Evolutionary conservation across 2,888 invertebrate species (phyloP), one percentile per base, ranked within the genome.

Genomic region (Vesta saturnalis): DNA sequence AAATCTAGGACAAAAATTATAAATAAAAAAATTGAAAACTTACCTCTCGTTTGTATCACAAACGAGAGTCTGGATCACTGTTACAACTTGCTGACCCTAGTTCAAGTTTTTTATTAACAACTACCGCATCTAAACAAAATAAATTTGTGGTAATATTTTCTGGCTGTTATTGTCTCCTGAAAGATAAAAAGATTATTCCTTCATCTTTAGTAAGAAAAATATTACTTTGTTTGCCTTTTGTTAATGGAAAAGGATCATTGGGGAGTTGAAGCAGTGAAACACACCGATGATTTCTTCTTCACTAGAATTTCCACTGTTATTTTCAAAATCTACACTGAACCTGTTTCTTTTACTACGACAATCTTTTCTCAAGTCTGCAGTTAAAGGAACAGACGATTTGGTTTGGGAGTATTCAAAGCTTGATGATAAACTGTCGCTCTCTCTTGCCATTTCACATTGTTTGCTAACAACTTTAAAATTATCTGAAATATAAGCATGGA

Each of bases 171-270:
- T 47, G 14, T 14, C 16, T 47, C 47, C 47, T 47, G 16, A 47
- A 47, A 47, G 14, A 47, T 16, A 47, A 15, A 47, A 16, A n/a
- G 14, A 47, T 15, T 15, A 47, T 47, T 14, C 6, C 47, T 47
- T 47, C 47, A 16, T 47, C 14, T 16, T 47, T 47, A 47, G 16
- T 47, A 16, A 47, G 15, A 15, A 47, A 15, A 14, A 47, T 47
- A 47, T 47, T 14, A 47, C 47, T 14, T 47, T 47, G 15, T 47
- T 47, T 47, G n/a, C 43, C 43, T 43, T 43, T 43, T 43, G 47
- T 47, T 47, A 47, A 47, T 47, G 15, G 47, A 47, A 47, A 47
- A 15, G 15, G 47, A 47, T 47, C 16, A 47, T 47, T 47, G 47
- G 47, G 47, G 14, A 15, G 14, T 47, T 8, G 16, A 47, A 15